These are phyloP conservation scores for Cyphomyrmex costatus DNA, from an alignment of 1,140 invertebrate species.

Conservation along the genomic window DNA sequence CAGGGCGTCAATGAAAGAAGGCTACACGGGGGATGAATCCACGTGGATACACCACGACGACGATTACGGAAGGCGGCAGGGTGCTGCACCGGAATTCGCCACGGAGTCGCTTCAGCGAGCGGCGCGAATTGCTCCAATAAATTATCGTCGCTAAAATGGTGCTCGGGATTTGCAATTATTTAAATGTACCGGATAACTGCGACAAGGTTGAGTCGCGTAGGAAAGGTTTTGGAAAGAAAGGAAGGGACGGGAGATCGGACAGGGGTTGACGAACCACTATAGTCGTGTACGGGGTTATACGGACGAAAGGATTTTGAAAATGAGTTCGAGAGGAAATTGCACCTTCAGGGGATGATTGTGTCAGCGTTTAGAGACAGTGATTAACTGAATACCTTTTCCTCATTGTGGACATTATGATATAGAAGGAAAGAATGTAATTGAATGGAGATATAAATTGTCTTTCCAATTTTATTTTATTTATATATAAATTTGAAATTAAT, in stretches of 20 bases:
- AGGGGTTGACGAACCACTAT: slow-evolving; percentile 33
- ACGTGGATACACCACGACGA: slow-evolving; percentile 68
- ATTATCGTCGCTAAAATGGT: slow-evolving; percentile 82
- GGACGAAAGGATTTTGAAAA: slow-evolving; percentile 53
- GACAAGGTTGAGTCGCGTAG: slow-evolving; percentile 27
- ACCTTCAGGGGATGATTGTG: slow-evolving; percentile 26
- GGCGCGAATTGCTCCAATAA: slow-evolving; percentile 81
- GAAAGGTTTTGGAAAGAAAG: background rate
- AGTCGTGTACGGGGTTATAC: slow-evolving; percentile 16
- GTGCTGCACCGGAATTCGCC: slow-evolving; percentile 74
- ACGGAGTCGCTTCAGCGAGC: slow-evolving; percentile 74
- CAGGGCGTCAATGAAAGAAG: slow-evolving; percentile 72
- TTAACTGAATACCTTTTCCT: slow-evolving; percentile 27
- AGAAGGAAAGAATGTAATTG: background rate
- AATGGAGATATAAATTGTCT: background rate
- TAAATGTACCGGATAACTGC: slow-evolving; percentile 81
- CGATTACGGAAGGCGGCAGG: slow-evolving; percentile 61
- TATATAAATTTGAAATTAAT: background rate
- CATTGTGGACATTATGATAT: background rate
- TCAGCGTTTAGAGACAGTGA: slow-evolving; percentile 22
- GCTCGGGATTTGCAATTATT: slow-evolving; percentile 82
- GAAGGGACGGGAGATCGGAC: background rate
- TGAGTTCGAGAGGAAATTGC: slow-evolving; percentile 40
- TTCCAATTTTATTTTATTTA: background rate
- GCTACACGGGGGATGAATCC: slow-evolving; percentile 60